phyloP scores from a whole-genome alignment of 2,888 invertebrate genomes.

The Hypercompe scribonia region DNA sequence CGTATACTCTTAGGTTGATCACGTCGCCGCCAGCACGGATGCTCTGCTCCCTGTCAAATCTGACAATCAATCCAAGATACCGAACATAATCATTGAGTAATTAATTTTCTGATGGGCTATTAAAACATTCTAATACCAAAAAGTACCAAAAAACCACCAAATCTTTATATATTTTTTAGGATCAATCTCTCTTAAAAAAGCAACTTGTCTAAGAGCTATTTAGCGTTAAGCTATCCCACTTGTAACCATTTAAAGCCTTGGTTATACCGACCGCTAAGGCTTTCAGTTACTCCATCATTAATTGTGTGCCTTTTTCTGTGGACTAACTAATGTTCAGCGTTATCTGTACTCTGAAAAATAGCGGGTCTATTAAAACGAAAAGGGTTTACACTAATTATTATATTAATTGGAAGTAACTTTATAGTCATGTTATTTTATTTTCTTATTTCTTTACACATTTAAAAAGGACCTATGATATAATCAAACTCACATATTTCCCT shows the following conservation, averaged over 20 bases:
- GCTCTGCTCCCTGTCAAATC: too few relatives aligned
- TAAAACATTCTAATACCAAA: too few relatives aligned
- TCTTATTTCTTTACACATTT: background rate
- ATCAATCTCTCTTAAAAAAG: background rate
- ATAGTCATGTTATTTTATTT: background rate
- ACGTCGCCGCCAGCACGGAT: too few relatives aligned
- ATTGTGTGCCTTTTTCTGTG: constrained; percentile 5
- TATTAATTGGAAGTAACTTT: background rate
- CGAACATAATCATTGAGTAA: too few relatives aligned
- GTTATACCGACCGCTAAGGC: background rate
- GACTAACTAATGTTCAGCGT: background rate
- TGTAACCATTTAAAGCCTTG: background rate
- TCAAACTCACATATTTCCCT: too few relatives aligned
- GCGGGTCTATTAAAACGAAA: background rate
- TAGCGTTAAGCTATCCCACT: constrained; percentile 3
- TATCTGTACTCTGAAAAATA: background rate
- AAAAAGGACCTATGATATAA: too few relatives aligned
- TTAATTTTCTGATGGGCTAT: too few relatives aligned
- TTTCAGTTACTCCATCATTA: background rate
- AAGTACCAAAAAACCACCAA: too few relatives aligned
- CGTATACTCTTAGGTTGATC: too few relatives aligned
- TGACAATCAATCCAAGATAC: too few relatives aligned
- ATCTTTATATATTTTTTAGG: background rate
- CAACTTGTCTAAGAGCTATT: background rate
- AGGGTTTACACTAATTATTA: background rate